These are phyloP conservation scores for Orbicella faveolata DNA, from an alignment of 64 coral and sea anemone species.

Conservation along the genomic window DNA sequence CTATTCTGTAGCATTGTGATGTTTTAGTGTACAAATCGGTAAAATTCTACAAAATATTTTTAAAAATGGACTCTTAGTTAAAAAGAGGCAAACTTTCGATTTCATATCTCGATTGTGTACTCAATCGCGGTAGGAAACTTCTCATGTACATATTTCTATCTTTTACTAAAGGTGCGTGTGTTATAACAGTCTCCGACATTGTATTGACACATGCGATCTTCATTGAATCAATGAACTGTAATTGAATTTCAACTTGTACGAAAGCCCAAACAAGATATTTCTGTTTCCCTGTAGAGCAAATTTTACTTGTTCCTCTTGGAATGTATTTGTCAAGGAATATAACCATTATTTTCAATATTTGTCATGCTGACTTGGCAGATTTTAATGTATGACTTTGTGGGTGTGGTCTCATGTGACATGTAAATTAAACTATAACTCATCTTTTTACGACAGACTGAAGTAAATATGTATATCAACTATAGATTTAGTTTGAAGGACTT, in stretches of 20 bases:
- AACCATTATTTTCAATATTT: slow-evolving; percentile 8
- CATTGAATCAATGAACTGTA: slow-evolving; percentile 37
- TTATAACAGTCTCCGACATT: background rate
- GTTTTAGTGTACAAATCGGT: slow-evolving; percentile 18
- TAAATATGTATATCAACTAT: too few species aligned
- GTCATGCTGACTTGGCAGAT: slow-evolving; percentile 38
- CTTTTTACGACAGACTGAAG: too few species aligned
- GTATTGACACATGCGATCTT: background rate
- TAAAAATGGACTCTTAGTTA: background rate
- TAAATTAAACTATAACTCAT: background rate
- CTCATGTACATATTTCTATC: slow-evolving; percentile 28
- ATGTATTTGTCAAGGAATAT: background rate
- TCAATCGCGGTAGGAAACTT: background rate
- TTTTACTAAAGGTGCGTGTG: background rate
- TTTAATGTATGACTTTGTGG: slow-evolving; percentile 7
- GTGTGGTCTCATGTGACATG: background rate
- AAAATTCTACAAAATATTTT: slow-evolving; percentile 28
- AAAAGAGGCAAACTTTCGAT: slow-evolving; percentile 25
- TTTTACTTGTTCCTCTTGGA: slow-evolving; percentile 2
- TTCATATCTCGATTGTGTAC: slow-evolving; percentile 18
- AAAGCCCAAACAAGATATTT: background rate
- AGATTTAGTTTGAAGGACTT: too few species aligned
- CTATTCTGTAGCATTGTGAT: background rate
- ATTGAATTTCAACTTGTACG: background rate
- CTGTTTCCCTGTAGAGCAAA: background rate